Percentiles rank a stretch among this genome's conserved stretches.
Conservation (phyloP, 2,888 invertebrate species). For the Scaptomyza flava region DNA sequence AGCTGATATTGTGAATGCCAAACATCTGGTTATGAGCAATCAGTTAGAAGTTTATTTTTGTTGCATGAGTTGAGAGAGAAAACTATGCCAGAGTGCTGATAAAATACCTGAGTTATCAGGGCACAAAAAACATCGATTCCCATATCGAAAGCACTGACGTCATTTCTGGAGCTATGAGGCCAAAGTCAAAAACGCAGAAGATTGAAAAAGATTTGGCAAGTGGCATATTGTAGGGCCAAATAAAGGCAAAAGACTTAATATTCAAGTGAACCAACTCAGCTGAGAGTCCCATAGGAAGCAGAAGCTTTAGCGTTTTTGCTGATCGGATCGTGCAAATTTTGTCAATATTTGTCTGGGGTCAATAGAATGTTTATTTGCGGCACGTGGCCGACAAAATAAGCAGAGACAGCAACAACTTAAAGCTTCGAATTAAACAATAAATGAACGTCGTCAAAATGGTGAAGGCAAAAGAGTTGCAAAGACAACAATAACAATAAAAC, state of each 20-base stretch:
- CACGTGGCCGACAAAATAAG: slow-evolving; percentile 59
- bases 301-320: slow-evolving; percentile 12
- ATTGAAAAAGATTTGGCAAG: slow-evolving; percentile 12
- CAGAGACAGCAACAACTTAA: slow-evolving; percentile 17
- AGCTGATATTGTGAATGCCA: slow-evolving; percentile 49
- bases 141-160: slow-evolving; percentile 56
- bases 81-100: slow-evolving; percentile 53
- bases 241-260: slow-evolving; percentile 10
- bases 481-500: slow-evolving; percentile 40
- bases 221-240: slow-evolving; percentile 4
- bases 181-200: slow-evolving; percentile 41
- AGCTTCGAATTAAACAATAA: slow-evolving; percentile 64
- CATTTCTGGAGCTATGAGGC: slow-evolving; percentile 44
- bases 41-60: slow-evolving; percentile 42
- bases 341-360: slow-evolving; percentile 72
- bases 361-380: slow-evolving; percentile 73
- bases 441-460: slow-evolving; percentile 40
- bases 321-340: slow-evolving; percentile 57
- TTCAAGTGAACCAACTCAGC: slow-evolving; percentile 2
- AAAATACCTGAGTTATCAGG: slow-evolving; percentile 71
- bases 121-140: slow-evolving; percentile 27
- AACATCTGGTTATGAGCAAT: slow-evolving; percentile 58
- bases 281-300: slow-evolving; percentile 25
- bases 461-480: slow-evolving; percentile 49
- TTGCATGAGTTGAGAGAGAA: slow-evolving; percentile 28